Conservation (phyloP, 2,888 invertebrate genomes). For the Melanchra persicariae region DNA sequence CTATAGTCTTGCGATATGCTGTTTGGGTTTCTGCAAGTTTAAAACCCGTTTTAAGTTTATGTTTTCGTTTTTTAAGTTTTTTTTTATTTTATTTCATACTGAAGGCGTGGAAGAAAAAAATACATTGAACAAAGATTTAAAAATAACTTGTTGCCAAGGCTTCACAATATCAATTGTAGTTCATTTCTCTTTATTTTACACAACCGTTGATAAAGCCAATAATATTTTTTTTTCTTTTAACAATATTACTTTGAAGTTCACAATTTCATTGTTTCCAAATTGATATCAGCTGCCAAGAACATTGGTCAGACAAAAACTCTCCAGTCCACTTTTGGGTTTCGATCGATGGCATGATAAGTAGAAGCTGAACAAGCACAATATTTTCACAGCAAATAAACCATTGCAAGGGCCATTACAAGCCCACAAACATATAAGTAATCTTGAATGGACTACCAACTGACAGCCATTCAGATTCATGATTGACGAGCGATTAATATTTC, state of each 20-base stretch:
- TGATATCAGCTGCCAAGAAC: neutral
- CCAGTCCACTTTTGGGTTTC: neutral
- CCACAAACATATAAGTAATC: slow-evolving; percentile 11
- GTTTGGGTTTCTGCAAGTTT: neutral
- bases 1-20: slow-evolving; percentile 3
- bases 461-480: slow-evolving; percentile 32
- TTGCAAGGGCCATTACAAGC: slow-evolving; percentile 10
- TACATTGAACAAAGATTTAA: neutral
- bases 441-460: slow-evolving; percentile 3
- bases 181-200: neutral
- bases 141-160: neutral
- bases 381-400: slow-evolving; percentile 11
- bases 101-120: neutral
- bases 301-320: neutral
- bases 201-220: neutral
- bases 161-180: neutral
- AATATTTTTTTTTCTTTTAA: neutral
- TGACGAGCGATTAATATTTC: slow-evolving; percentile 40
- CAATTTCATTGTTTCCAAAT: slow-evolving; percentile 17
- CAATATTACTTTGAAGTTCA: slow-evolving; percentile 26
- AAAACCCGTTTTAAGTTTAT: neutral
- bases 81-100: neutral
- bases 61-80: neutral
- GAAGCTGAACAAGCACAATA: slow-evolving; percentile 5
- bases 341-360: neutral